A percentile compares a stretch with the other conserved stretches of the same genome.
These are phyloP conservation scores for Epinephelus lanceolatus DNA, from an alignment of 2,113 vertebrate species.

Conservation along the genomic window DNA sequence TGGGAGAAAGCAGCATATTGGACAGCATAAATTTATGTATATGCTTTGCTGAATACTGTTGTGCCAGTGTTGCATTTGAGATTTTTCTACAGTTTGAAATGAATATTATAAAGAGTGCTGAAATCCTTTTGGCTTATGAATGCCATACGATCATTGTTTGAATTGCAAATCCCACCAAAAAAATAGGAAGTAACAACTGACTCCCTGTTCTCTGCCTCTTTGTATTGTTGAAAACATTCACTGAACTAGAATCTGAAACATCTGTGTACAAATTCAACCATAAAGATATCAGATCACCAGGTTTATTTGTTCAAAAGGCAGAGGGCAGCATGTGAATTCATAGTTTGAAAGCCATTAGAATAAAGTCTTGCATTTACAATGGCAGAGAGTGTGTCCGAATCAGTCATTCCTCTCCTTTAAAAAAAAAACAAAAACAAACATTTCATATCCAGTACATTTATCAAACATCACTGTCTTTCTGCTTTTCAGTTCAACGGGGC, in stretches of 20 bases:
- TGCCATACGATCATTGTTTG: slow-evolving; percentile 13
- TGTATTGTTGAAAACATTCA: slow-evolving; percentile 40
- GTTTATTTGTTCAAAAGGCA: slow-evolving; percentile 45
- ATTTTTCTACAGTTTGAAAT: too few relatives aligned
- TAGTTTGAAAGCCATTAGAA: slow-evolving; percentile 9
- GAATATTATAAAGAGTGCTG: too few relatives aligned
- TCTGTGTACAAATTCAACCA: slow-evolving; percentile 16
- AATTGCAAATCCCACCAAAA: background rate
- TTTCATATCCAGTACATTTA: background rate
- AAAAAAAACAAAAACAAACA: background rate
- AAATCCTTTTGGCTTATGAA: background rate
- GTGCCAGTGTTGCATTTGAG: too few relatives aligned
- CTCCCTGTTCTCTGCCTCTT: too few relatives aligned
- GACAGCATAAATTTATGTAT: background rate
- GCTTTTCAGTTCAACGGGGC: background rate
- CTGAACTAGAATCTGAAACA: slow-evolving; percentile 41
- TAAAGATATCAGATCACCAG: slow-evolving; percentile 15
- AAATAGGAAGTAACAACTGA: too few relatives aligned
- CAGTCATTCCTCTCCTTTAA: background rate
- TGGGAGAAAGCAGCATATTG: background rate
- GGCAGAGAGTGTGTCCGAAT: background rate
- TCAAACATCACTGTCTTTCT: background rate
- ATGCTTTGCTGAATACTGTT: too few relatives aligned
- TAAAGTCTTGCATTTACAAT: background rate
- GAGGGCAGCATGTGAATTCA: slow-evolving; percentile 58